Evolutionary conservation across 2,888 invertebrate species (phyloP), one percentile per base, ranked within the genome.

Genomic region (Idaea aversata): DNA sequence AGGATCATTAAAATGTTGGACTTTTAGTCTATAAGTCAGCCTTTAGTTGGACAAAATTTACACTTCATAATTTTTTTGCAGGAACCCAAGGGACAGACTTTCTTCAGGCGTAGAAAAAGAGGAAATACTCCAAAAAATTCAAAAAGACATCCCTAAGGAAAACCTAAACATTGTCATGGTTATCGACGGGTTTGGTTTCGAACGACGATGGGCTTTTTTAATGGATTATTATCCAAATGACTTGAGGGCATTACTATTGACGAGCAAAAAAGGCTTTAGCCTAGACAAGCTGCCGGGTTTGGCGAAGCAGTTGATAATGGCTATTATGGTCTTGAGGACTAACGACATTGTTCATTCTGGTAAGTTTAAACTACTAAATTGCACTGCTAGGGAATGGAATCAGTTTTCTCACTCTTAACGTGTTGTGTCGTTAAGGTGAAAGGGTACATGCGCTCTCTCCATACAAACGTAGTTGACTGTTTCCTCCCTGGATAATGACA

Each of bases 171-270:
- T 77, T 38, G 70, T 85, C 0, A 70, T 70, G 61, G 64, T 85
- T 15, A 66, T 81, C 0, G 67, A 73, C 15, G 71, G 73, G n/a
- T 87, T 88, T 62, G 25, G 38, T 15, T 13, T 81, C 1, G 63
- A 64, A 0, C 66, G 67, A 15, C 63, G 66, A 0, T 82, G 81
- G 79, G 88, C 85, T 71, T 80, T 79, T 13, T 59, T 90, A 15
- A 82, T 83, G 69, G 86, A 88, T 13, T 89, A 81, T 68, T 90
- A 82, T 70, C 84, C 89, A 0, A 77, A 67, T 61, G 88, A 81
- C 62, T 74, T 90, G 62, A 34, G 64, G 6, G 64, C 84, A 70
- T 81, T 73, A 0, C 65, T 89, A 47, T 0, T 34, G 1, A 70
- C 70, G 15, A 70, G 63, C 65, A 0, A 74, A 0, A 75, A 71